Percentiles rank a stretch among this genome's conserved stretches.
Evolutionary conservation across 2,797 vertebrate genomes (phyloP).

Genomic region (Phrynocephalus guinanensis): DNA sequence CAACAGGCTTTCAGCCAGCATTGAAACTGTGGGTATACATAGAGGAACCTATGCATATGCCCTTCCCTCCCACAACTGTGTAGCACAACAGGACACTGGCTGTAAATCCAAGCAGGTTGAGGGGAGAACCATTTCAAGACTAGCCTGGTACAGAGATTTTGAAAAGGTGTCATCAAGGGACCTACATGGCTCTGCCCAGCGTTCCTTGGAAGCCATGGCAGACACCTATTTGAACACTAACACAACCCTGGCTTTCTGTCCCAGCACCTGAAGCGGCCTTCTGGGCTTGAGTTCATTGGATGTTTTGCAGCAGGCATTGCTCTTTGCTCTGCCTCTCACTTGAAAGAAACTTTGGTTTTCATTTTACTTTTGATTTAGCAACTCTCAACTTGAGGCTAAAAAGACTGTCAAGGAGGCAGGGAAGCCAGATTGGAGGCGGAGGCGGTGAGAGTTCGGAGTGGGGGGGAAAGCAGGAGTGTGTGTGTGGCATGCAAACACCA

Average conservation of each 20-base stretch:
- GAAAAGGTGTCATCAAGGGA: too few species aligned
- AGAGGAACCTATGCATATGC: too few species aligned
- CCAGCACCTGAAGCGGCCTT: background rate
- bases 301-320: slow-evolving; percentile 17
- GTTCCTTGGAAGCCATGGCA: background rate
- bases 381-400: slow-evolving; percentile 83
- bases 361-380: slow-evolving; percentile 81
- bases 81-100: too few species aligned
- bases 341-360: slow-evolving; percentile 78
- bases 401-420: slow-evolving; percentile 81
- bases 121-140: background rate
- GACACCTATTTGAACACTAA: background rate
- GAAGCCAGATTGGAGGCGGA: slow-evolving; percentile 84
- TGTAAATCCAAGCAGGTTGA: background rate
- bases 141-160: background rate
- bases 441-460: slow-evolving; percentile 84
- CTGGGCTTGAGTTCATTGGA: background rate
- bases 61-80: too few species aligned
- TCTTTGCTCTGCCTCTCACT: slow-evolving; percentile 44
- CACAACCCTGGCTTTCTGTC: background rate
- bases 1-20: too few species aligned
- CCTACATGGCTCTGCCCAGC: background rate
- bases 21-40: too few species aligned
- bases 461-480: slow-evolving; percentile 66
- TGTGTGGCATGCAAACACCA: slow-evolving; percentile 60